Base-by-base conservation (phyloP, 2,797 vertebrate genomes). In the Pseudochirops cupreus region DNA sequence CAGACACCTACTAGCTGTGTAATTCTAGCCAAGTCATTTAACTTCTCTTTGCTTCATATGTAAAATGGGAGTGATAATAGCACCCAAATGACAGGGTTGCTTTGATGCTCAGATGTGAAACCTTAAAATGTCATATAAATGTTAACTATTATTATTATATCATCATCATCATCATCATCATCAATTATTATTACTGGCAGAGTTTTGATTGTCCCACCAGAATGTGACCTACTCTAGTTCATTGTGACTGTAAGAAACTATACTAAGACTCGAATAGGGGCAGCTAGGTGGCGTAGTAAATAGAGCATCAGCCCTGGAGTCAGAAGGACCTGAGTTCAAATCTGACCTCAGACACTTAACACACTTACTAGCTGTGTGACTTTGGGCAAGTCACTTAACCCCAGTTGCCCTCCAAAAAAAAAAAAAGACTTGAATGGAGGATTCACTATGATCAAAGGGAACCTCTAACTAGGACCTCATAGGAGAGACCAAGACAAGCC, bases 381-480 rank as follows among this genome's bases (percentile, higher is more conserved):
- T 46, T 46, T 46, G 46, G 46, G 46, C 46, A 46, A 46, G 46
- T 46, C 46, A 46, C 46, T 46, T 46, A 46, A 46, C 46, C 46
- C 46, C 46, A 46, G 46, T 2, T 46, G 46, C 46, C 46, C 46
- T 46, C 46, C 46, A 46, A 46, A 46, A 46, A 46, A 46, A 46
- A 46, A 46, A 46, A 46, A 2, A 46, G 46, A 24, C 28, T 90
- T 5, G 62, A 24, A 94, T 16, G 5, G 90, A 91, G 52, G 92
- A 95, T 55, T 93, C 74, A 91, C 56, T 57, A 46, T 93, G 91
- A 95, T 93, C 92, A 95, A 94, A 95, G 89, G 24, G 59, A 55
- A 3, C 28, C 10, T 57, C 62, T 52, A 13, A 46, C 39, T 53
- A 93, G n/a, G 53, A 21, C 18, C 67, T 82, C 18, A 9, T 46